These are phyloP conservation scores for Mylabris sibirica DNA, from an alignment of 2,888 invertebrate genomes.

Conservation along the genomic window DNA sequence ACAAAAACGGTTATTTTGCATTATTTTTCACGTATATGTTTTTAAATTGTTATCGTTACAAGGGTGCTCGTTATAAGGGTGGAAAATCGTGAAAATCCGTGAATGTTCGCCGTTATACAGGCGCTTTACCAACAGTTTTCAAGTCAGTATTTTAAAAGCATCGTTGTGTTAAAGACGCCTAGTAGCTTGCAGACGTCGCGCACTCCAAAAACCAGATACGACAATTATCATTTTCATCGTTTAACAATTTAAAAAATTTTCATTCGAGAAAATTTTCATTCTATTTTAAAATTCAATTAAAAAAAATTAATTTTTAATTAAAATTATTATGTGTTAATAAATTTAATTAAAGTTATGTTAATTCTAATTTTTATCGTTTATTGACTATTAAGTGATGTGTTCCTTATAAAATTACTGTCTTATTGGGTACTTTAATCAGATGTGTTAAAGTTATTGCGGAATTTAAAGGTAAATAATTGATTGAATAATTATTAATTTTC, in stretches of 20 bases:
- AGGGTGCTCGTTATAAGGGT: constrained; percentile 20
- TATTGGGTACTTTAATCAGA: background rate
- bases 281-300: background rate
- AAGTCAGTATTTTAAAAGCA: constrained; percentile 35
- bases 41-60: constrained; percentile 14
- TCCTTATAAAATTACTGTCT: background rate
- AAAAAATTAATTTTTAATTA: background rate
- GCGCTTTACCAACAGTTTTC: constrained; percentile 34
- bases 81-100: constrained; percentile 36
- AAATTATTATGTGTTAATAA: background rate
- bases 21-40: constrained; percentile 5
- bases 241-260: background rate
- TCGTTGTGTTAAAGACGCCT: constrained; percentile 29
- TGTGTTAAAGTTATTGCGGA: background rate
- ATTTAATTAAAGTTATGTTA: background rate
- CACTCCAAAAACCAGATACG: constrained; percentile 20
- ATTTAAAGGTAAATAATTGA: background rate
- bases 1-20: background rate
- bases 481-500: background rate
- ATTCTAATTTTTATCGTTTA: background rate
- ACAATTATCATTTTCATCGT: background rate
- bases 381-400: background rate
- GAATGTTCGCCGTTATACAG: constrained; percentile 29
- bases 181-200: constrained; percentile 14
- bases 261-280: background rate